Base-by-base conservation (phyloP, 2,888 invertebrate species). In the Uloborus plumipes region DNA sequence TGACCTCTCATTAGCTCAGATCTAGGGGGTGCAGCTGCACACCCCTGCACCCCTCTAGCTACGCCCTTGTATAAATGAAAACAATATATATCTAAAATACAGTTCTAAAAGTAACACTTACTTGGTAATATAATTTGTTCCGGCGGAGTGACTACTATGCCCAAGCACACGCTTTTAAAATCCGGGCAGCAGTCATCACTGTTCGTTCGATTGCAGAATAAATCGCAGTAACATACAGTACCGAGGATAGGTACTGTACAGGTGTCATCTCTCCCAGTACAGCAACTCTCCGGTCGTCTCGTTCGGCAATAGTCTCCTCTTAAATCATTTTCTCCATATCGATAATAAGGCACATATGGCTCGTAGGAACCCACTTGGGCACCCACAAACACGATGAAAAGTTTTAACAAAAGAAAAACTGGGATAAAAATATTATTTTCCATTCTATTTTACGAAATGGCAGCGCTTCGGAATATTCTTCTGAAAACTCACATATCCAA, bases 111-210 rank as follows among this genome's bases (percentile, higher is more conserved):
- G 9, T 4, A 1, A 39, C 59, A 75, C 80, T 75, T 81, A 81
- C 80, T 69, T 47, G 79, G 73, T 47, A 67, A 47, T 16, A 80
- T 51, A 18, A 66, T 4, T 22, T 62, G 64, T 50, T 62, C 80
- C 2, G 79, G 79, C 2, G 80, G 80, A 7, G 71, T 72, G 14
- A 55, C 64, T 14, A 18, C 88, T 86, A 13, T 85, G 70, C 92
- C 92, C 85, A 90, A 90, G 88, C 98, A 98, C 84, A 92, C 92
- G 0, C 92, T 90, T 88, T 92, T 92, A 89, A 93, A 98, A 89
- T 98, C 98, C 0, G 98, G 98, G 88, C 98, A 98, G 88, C 98
- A 98, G 89, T 98, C 98, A 86, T 93, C 93, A 53, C 91, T 91
- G 14, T 90, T 89, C 0, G 92, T 92, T 50, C 94, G 90, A 88